A percentile compares a stretch with the other conserved stretches of the same genome.
Evolutionary conservation across 2,888 invertebrate species (phyloP).

Genomic region (Anoplius nigerrimus): DNA sequence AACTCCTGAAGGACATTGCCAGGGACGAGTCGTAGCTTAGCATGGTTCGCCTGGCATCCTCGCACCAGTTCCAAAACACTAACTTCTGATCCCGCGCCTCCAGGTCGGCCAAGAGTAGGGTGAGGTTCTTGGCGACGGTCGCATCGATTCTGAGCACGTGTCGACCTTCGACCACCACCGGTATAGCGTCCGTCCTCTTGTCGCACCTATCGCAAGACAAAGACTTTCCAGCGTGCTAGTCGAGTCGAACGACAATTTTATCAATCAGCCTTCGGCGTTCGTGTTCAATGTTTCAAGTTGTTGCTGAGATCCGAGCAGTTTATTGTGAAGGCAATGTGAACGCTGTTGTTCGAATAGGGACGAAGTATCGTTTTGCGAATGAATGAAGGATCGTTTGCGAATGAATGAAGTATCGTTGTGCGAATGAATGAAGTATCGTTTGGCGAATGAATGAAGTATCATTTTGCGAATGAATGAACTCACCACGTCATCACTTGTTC

Average conservation of each 20-base stretch:
- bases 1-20: slow-evolving; percentile 56
- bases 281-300: too few relatives aligned
- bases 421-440: too few relatives aligned
- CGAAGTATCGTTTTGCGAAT: too few relatives aligned
- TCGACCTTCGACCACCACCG: slow-evolving; percentile 81
- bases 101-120: slow-evolving; percentile 65
- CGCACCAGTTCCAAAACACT: slow-evolving; percentile 73
- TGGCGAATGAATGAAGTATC: too few relatives aligned
- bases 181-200: slow-evolving; percentile 62
- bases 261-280: too few relatives aligned
- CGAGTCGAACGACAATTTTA: too few relatives aligned
- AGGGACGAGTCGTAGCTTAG: slow-evolving; percentile 62
- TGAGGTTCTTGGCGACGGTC: slow-evolving; percentile 80
- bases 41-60: slow-evolving; percentile 60
- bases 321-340: too few relatives aligned
- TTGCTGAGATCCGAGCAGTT: too few relatives aligned
- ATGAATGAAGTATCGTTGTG: too few relatives aligned
- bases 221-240: too few relatives aligned
- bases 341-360: too few relatives aligned
- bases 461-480: slow-evolving; percentile 29
- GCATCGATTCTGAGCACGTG: slow-evolving; percentile 81
- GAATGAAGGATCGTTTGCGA: too few relatives aligned
- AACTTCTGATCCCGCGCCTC: slow-evolving; percentile 64
- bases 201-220: slow-evolving; percentile 63
- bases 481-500: slow-evolving; percentile 71